Evolutionary conservation across 2,888 invertebrate species (phyloP).

Genomic region (Epirrhoe tristata): DNA sequence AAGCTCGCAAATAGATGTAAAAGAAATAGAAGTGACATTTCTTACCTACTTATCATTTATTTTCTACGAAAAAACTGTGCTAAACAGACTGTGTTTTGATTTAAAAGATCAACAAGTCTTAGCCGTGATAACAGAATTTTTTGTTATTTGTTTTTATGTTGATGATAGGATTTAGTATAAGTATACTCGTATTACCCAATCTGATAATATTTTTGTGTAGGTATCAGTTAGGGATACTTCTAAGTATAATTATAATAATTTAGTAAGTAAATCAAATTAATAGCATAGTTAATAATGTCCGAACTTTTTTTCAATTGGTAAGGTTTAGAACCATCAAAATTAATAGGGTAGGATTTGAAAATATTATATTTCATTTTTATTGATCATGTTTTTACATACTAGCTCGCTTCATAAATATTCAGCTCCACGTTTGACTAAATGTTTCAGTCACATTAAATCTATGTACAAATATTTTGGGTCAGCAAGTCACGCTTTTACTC

Average conservation of each 20-base stretch:
- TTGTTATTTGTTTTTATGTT: neutral
- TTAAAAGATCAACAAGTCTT: neutral
- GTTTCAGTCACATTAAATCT: conserved; percentile 19
- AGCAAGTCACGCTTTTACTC: conserved; percentile 15
- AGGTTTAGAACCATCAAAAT: no score
- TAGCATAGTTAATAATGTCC: no score
- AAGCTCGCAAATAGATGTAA: conserved; percentile 13
- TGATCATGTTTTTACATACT: neutral
- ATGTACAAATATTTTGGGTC: conserved; percentile 25
- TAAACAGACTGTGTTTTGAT: neutral
- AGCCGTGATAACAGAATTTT: neutral
- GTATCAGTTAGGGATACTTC: no score
- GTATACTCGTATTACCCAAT: no score
- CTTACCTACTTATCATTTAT: neutral
- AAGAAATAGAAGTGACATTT: conserved; percentile 19
- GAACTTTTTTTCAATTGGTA: no score
- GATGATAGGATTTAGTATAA: neutral
- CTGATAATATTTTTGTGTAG: no score
- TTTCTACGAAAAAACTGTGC: neutral
- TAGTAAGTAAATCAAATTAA: no score
- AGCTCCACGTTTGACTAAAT: conserved; percentile 27
- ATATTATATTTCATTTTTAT: neutral
- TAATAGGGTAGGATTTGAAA: neutral
- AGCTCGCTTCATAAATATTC: conserved; percentile 27
- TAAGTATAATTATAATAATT: no score